A percentile compares a stretch with the other conserved stretches of the same genome.
These are phyloP conservation scores for Rhadina sibilatrix DNA, from an alignment of 2,113 vertebrate species.

Conservation along the genomic window DNA sequence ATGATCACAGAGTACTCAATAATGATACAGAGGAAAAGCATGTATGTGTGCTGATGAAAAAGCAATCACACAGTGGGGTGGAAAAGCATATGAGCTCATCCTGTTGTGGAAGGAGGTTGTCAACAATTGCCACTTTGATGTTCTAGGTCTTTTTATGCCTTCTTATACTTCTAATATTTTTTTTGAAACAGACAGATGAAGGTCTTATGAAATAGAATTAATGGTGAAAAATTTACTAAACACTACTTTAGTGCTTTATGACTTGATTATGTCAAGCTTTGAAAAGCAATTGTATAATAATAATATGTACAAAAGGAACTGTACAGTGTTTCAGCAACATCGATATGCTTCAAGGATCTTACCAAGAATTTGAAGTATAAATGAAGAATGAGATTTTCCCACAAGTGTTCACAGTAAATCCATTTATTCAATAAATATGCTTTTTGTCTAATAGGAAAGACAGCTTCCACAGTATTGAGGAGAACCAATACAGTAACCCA, in stretches of 20 bases:
- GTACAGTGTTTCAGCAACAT: not conserved
- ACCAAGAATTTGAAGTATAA: not conserved
- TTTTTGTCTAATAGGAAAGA: not conserved
- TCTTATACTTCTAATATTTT: conserved; percentile 16
- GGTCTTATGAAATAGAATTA: conserved; percentile 19
- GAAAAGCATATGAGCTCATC: conserved; percentile 7
- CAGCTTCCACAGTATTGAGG: not conserved
- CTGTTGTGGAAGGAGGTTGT: not conserved
- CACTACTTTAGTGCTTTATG: not conserved
- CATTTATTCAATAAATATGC: not conserved
- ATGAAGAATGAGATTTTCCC: conserved; percentile 14
- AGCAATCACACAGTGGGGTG: not conserved
- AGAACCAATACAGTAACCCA: not conserved
- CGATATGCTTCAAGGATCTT: conserved; percentile 21
- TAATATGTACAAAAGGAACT: conserved; percentile 12
- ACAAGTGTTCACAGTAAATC: conserved; percentile 16
- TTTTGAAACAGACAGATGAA: not conserved
- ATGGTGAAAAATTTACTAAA: conserved; percentile 42
- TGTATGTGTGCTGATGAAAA: not conserved
- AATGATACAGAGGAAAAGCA: not conserved
- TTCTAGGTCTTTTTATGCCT: conserved; percentile 12
- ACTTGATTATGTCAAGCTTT: conserved; percentile 22
- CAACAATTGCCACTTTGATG: conserved; percentile 44
- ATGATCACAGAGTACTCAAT: not conserved
- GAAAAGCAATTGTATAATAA: conserved; percentile 28